Conservation (phyloP, 2,888 invertebrate genomes). For the Eupithecia inturbata region DNA sequence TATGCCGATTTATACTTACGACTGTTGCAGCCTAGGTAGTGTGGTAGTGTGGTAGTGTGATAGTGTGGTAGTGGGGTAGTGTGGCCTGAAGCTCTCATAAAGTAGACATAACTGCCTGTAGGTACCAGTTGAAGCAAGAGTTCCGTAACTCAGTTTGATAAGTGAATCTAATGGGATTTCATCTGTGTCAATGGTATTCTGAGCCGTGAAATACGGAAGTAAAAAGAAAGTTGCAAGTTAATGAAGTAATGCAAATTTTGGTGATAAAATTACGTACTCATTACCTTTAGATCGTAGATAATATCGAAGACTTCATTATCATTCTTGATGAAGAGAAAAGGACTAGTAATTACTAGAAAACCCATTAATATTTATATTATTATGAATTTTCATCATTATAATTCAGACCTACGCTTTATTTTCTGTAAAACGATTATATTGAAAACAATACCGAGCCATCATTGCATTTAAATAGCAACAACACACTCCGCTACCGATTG, state of each 20-base stretch:
- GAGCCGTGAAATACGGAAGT: neutral
- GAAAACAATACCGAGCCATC: neutral
- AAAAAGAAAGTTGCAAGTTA: neutral
- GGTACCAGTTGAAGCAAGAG: neutral
- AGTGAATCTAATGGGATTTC: conserved; percentile 14
- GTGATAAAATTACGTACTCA: neutral
- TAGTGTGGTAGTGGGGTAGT: no score
- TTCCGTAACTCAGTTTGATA: conserved; percentile 20
- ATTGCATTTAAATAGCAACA: neutral
- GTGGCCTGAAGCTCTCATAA: conserved; percentile 3
- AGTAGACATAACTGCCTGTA: neutral
- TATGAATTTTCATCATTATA: neutral
- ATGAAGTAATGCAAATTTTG: neutral
- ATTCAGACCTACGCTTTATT: neutral
- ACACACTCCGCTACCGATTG: neutral
- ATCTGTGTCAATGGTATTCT: conserved; percentile 28
- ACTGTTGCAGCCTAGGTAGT: neutral
- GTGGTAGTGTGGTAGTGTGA: no score
- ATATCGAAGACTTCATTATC: neutral
- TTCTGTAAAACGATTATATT: neutral
- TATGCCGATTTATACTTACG: neutral
- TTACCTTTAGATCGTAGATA: no score
- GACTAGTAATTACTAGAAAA: neutral
- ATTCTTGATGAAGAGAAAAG: neutral
- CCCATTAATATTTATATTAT: neutral